Conservation (phyloP, 2,888 invertebrate species). For the Tetanocera ferruginea region DNA sequence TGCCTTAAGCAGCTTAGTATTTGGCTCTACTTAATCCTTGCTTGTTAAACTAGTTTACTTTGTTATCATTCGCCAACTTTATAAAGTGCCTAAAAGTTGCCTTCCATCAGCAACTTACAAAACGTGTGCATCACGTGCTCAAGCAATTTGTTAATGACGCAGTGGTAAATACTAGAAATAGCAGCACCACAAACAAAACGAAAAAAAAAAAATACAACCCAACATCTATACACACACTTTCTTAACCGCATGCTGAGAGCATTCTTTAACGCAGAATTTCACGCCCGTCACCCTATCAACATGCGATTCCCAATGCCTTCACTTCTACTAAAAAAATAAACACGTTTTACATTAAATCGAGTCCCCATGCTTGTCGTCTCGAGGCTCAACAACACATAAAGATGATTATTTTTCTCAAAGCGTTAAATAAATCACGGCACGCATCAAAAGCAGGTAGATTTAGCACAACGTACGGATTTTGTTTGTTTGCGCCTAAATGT, state of each 20-base stretch:
- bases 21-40: too few relatives aligned
- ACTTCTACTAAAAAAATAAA: neutral
- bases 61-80: too few relatives aligned
- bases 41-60: too few relatives aligned
- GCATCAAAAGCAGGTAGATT: conserved; percentile 7
- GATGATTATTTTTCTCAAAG: neutral
- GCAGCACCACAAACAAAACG: neutral
- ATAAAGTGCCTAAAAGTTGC: too few relatives aligned
- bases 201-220: neutral
- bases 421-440: neutral
- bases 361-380: neutral
- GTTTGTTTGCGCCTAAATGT: conserved; percentile 17
- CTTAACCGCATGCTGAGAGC: neutral
- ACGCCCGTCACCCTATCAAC: neutral
- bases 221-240: neutral
- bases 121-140: conserved; percentile 6
- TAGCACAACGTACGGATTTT: neutral
- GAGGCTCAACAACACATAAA: neutral
- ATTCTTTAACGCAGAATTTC: neutral
- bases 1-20: too few relatives aligned
- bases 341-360: conserved; percentile 13
- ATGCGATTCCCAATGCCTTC: neutral
- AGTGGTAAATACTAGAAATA: neutral
- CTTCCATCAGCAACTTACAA: too few relatives aligned
- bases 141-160: conserved; percentile 21